Conservation (phyloP, 2,113 vertebrate genomes). For the Nesogale talazaci region DNA sequence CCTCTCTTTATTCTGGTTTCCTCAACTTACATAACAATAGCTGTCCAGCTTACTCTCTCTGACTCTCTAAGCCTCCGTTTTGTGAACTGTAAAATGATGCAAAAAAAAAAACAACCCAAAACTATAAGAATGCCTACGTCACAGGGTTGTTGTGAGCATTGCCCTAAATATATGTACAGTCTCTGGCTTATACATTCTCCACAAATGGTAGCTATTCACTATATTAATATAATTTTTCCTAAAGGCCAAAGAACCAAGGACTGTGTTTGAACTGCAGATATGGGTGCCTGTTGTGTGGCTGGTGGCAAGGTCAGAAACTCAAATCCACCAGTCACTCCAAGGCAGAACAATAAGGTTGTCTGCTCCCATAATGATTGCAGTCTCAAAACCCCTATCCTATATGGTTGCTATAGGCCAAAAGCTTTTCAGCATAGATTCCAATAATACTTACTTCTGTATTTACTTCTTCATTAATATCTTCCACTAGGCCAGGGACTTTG, state of each 20-base stretch:
- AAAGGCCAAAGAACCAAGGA: slow-evolving; percentile 57
- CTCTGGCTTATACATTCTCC: slow-evolving; percentile 27
- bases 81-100: too few relatives aligned
- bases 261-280: slow-evolving; percentile 10
- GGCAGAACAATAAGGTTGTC: too few relatives aligned
- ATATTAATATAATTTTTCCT: slow-evolving; percentile 74
- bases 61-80: slow-evolving; percentile 21
- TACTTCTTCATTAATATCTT: neutral
- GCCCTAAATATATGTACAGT: slow-evolving; percentile 66
- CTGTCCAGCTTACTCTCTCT: slow-evolving; percentile 48
- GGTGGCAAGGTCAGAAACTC: too few relatives aligned
- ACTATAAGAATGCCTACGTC: slow-evolving; percentile 65
- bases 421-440: slow-evolving; percentile 34
- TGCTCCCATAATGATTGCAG: too few relatives aligned
- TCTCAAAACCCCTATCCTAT: too few relatives aligned
- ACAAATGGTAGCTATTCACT: slow-evolving; percentile 74
- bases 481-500: neutral
- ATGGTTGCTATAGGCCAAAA: too few relatives aligned
- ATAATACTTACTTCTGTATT: neutral
- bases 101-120: too few relatives aligned
- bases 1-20: neutral
- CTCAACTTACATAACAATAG: slow-evolving; percentile 21
- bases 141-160: slow-evolving; percentile 78
- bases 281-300: neutral
- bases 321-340: too few relatives aligned